Conservation (phyloP, 2,888 invertebrate species). For the Pollenia angustigena region DNA sequence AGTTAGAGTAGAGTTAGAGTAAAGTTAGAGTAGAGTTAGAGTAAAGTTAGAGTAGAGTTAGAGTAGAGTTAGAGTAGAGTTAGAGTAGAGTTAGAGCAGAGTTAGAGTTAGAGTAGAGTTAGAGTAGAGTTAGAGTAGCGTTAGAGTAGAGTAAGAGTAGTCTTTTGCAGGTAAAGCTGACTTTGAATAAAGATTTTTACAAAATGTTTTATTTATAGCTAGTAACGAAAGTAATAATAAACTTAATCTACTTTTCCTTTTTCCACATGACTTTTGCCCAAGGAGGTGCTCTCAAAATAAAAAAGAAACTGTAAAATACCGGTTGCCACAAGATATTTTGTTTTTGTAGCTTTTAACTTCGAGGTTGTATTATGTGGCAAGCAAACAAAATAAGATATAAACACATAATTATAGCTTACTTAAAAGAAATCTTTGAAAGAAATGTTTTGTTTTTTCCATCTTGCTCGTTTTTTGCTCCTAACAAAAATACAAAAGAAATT, state of each 20-base stretch:
- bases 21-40: no score
- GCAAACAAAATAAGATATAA: constrained; percentile 35
- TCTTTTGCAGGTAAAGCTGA: no score
- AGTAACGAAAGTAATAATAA: not conserved
- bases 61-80: no score
- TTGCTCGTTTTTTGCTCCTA: not conserved
- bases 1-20: no score
- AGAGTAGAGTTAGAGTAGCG: no score
- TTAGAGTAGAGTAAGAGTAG: no score
- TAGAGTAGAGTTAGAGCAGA: no score
- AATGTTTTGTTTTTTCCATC: constrained; percentile 25
- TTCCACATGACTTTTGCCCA: not conserved
- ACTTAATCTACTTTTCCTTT: not conserved
- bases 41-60: no score
- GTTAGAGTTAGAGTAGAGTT: no score
- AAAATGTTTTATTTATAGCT: not conserved
- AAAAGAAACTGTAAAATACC: constrained; percentile 8
- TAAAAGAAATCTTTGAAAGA: constrained; percentile 15
- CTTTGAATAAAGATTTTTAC: not conserved
- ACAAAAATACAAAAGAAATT: constrained; percentile 45
- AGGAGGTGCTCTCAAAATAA: constrained; percentile 26
- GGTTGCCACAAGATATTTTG: not conserved
- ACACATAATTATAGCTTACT: constrained; percentile 35
- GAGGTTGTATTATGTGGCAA: constrained; percentile 21
- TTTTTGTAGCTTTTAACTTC: constrained; percentile 25